These are phyloP conservation scores for Camponotus pennsylvanicus DNA, from an alignment of 1,140 invertebrate species.

Conservation along the genomic window DNA sequence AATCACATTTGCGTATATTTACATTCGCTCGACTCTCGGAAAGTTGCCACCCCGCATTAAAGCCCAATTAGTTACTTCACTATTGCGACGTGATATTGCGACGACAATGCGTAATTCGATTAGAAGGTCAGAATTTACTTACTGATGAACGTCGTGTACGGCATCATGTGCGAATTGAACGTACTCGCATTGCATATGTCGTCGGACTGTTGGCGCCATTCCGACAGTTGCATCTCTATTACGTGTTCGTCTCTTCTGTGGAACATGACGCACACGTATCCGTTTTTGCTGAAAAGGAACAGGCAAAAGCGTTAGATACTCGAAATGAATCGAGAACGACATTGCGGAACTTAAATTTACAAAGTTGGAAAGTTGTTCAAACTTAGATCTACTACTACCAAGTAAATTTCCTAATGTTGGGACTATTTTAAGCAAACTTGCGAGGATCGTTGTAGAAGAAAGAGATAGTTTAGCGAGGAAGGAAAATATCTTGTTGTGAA, in stretches of 20 bases:
- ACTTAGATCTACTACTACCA: background rate
- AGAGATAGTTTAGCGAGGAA: background rate
- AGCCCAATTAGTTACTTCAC: constrained; percentile 52
- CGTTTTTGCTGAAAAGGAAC: constrained; percentile 85
- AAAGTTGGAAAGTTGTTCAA: background rate
- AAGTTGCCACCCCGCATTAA: constrained; percentile 57
- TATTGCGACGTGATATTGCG: constrained; percentile 37
- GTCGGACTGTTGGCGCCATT: constrained; percentile 84
- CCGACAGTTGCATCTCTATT: constrained; percentile 88
- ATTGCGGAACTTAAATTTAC: background rate
- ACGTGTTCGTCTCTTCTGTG: constrained; percentile 87
- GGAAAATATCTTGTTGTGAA: background rate
- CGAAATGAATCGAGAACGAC: constrained; percentile 9
- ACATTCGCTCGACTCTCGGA: constrained; percentile 18
- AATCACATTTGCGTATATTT: constrained; percentile 61
- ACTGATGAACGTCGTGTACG: constrained; percentile 85
- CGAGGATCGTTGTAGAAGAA: background rate
- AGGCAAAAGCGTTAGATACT: constrained; percentile 21
- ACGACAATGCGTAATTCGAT: constrained; percentile 56
- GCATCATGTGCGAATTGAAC: constrained; percentile 81
- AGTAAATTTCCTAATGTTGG: background rate
- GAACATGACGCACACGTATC: constrained; percentile 87
- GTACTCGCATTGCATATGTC: constrained; percentile 81
- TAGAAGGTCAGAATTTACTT: constrained; percentile 76
- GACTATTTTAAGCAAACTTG: background rate